Percentiles rank a stretch among this genome's conserved stretches.
These are phyloP conservation scores for Orientallactaga bullata DNA, from an alignment of 2,113 vertebrate species.

Conservation along the genomic window DNA sequence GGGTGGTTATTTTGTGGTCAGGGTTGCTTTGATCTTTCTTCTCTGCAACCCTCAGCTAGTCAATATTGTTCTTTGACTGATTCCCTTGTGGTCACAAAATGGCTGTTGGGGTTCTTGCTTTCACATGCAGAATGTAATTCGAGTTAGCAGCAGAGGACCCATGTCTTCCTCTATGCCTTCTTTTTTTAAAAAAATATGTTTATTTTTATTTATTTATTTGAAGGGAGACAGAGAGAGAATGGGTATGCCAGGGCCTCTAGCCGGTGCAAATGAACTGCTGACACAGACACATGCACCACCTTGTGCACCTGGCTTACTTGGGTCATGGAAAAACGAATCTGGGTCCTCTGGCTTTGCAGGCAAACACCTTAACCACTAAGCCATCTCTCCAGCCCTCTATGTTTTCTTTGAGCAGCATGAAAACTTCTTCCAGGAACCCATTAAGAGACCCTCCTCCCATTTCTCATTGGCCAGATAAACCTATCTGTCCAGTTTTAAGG, in stretches of 20 bases:
- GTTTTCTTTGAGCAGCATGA: background rate
- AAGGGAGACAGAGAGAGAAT: too few relatives aligned
- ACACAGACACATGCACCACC: too few relatives aligned
- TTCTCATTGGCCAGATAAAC: background rate
- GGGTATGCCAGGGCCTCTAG: too few relatives aligned
- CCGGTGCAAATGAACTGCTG: too few relatives aligned
- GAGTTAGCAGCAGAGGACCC: background rate
- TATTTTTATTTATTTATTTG: too few relatives aligned
- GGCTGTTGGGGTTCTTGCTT: constrained; percentile 52
- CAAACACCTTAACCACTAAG: too few relatives aligned
- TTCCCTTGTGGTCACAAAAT: constrained; percentile 42
- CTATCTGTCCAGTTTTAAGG: background rate
- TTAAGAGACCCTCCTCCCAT: background rate
- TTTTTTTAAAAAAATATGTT: too few relatives aligned
- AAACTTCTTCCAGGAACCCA: background rate
- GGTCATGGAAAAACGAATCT: too few relatives aligned
- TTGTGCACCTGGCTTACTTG: too few relatives aligned
- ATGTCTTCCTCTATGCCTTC: background rate
- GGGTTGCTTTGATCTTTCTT: constrained; percentile 41
- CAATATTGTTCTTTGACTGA: constrained; percentile 19
- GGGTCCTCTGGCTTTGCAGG: too few relatives aligned
- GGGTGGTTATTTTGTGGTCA: constrained; percentile 21
- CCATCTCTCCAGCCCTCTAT: background rate
- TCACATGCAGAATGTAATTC: background rate
- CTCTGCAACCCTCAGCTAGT: background rate